Conservation (phyloP, 2,113 vertebrate genomes). For the Salvelinus sp. region DNA sequence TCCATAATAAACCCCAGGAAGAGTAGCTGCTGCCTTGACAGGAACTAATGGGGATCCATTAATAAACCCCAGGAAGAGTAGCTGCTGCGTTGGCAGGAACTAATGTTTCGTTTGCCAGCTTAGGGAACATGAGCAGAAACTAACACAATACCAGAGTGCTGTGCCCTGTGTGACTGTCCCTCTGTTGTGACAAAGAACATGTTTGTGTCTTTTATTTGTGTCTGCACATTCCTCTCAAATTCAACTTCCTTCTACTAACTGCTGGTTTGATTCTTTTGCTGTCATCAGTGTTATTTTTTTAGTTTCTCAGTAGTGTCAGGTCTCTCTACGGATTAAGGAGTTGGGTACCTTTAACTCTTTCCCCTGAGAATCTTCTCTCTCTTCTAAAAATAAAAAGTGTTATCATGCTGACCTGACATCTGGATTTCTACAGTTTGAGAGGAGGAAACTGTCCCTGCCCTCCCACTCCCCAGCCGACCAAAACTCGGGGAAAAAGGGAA, state of each 20-base stretch:
- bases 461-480: background rate
- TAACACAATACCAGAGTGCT: background rate
- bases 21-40: no score
- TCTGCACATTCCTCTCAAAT: background rate
- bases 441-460: background rate
- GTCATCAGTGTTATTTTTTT: constrained; percentile 2
- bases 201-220: background rate
- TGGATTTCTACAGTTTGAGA: background rate
- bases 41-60: no score
- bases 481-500: background rate
- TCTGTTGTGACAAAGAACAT: background rate
- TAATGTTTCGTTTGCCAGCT: no score
- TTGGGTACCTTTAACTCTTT: background rate
- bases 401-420: background rate
- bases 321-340: background rate
- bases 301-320: constrained; percentile 4
- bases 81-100: no score
- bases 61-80: no score
- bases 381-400: background rate
- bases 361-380: no score
- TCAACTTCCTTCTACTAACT: background rate
- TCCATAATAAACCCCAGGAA: no score
- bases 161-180: background rate
- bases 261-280: constrained; percentile 24
- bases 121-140: background rate